Evolutionary conservation across 1,140 invertebrate genomes (phyloP), one percentile per base, ranked within the genome.

Genomic region (Arctopsyche grandis): DNA sequence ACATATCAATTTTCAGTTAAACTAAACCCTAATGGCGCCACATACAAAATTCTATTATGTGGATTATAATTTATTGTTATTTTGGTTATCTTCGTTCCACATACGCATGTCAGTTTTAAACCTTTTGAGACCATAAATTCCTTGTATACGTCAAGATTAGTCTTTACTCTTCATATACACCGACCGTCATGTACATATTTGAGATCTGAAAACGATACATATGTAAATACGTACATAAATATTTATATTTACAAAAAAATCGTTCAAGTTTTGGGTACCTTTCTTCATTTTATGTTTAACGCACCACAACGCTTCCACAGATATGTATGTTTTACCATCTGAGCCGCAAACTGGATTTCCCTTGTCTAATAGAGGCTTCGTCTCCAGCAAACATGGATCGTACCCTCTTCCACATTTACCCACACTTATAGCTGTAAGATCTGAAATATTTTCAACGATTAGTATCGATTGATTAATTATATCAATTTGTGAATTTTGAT

Each of bases 301-400:
- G 75, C 85, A 85, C 83, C 83, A 85, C 0, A 85, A 82, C 9
- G 85, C 82, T 66, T 85, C 80, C n/a, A 83, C 82, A 29, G 82
- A 83, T 16, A 83, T 66, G 74, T 85, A 85, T 9, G 83, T 83
- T 14, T 24, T 22, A 26, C 80, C 79, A 43, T 85, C 83, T 16
- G 82, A 82, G 5, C 83, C 84, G 74, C 85, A 85, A 4, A 86
- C 83, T 4, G 84, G 83, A 26, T 78, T 16, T 21, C 83, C 82
- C 14, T 60, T 46, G 12, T 69, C 81, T 12, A 83, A 81, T 66
- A 83, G 75, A 19, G 83, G 83, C 21, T 81, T 79, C 14, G 74
- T 63, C 5, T 76, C 75, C n/a, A 80, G 52, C 5, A 66, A 77
- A 44, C 85, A 86, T 12, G 84, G 84, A 46, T 84, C 85, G 14